Evolutionary conservation across 2,888 invertebrate genomes (phyloP).

Genomic region (Ischnus inquisitorius): DNA sequence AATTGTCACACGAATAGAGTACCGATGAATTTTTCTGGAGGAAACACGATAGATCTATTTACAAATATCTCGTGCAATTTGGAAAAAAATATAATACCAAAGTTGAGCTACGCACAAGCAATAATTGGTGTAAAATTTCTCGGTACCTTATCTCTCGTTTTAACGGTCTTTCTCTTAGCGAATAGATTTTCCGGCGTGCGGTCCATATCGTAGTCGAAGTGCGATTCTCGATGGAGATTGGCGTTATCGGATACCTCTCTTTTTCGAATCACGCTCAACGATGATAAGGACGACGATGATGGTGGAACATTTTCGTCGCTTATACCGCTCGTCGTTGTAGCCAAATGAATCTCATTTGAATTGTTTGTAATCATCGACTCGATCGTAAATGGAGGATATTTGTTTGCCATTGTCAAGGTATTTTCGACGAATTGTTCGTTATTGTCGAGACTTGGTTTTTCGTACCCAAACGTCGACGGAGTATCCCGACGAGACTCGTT

Average conservation of each 20-base stretch:
- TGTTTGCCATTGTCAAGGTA: background rate
- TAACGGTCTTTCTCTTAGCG: background rate
- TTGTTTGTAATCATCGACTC: background rate
- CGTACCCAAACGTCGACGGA: background rate
- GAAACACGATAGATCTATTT: too few species aligned
- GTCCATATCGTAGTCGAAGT: conserved; percentile 23
- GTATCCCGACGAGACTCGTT: background rate
- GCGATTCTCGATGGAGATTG: background rate
- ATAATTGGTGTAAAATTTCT: conserved; percentile 14
- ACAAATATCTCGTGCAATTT: too few species aligned
- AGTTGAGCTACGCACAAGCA: too few species aligned
- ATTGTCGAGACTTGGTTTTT: background rate
- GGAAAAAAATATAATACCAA: too few species aligned
- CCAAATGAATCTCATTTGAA: background rate
- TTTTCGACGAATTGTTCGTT: background rate
- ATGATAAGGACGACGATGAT: background rate
- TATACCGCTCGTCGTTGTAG: background rate
- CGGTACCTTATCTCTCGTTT: conserved; percentile 14
- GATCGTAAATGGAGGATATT: background rate
- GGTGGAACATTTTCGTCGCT: background rate
- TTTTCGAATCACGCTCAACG: conserved; percentile 7
- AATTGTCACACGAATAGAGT: too few species aligned
- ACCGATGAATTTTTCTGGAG: too few species aligned
- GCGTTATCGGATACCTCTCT: background rate
- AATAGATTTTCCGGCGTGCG: background rate